phyloP scores from a whole-genome alignment of 2,797 vertebrate species.

The Miichthys miiuy region DNA sequence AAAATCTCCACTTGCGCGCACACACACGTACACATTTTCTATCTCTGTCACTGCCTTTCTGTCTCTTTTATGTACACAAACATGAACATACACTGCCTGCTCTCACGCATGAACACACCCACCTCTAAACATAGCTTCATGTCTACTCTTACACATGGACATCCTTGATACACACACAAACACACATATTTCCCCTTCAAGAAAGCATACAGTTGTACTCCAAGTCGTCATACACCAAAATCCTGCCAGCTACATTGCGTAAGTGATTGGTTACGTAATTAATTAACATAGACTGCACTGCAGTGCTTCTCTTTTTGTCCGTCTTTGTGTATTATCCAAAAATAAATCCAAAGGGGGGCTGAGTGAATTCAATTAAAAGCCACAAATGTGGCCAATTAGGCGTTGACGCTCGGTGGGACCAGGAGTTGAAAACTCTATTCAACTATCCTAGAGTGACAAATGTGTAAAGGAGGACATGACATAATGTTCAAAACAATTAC shows the following conservation, averaged over 20 bases:
- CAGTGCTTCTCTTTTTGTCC: slow-evolving; percentile 19
- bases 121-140: background rate
- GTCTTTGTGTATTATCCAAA: slow-evolving; percentile 59
- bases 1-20: slow-evolving; percentile 27
- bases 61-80: slow-evolving; percentile 50
- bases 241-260: slow-evolving; percentile 31
- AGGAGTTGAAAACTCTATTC: background rate
- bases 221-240: background rate
- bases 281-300: slow-evolving; percentile 41
- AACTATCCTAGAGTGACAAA: background rate
- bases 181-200: background rate
- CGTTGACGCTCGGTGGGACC: background rate
- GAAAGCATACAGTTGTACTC: background rate
- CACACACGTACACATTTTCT: slow-evolving; percentile 24
- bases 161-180: background rate
- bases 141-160: background rate
- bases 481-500: background rate
- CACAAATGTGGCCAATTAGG: slow-evolving; percentile 37
- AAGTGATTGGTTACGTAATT: slow-evolving; percentile 58
- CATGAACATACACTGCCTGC: slow-evolving; percentile 5
- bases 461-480: background rate
- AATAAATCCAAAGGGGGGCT: slow-evolving; percentile 35
- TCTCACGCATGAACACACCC: slow-evolving; percentile 46
- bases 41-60: slow-evolving; percentile 16
- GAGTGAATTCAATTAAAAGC: slow-evolving; percentile 40